Base-by-base conservation (phyloP, 2,888 invertebrate species). In the Tineola bisselliella region DNA sequence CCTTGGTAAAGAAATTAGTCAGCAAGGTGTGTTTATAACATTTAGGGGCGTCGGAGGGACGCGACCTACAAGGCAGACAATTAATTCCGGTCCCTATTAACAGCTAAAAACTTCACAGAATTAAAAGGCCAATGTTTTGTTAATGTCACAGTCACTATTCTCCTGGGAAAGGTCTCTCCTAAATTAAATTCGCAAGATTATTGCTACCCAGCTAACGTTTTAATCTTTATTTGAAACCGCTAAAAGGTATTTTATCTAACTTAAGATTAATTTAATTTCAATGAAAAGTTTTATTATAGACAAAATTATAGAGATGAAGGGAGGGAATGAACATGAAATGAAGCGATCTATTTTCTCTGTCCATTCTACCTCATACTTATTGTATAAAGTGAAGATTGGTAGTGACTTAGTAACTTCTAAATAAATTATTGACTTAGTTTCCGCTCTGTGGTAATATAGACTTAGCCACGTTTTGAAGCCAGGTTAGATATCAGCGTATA, bases 101-200 rank as follows among this genome's bases (percentile, higher is more conserved):
- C 17, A 58, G 58, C 58, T 31, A 58, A 31, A 25, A 58, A 58
- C 58, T 58, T 58, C 33, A 58, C 58, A 8, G 17, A 58, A 58
- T 58, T 65, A 68, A 69, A 69, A 67, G 69, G 71, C 66, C 70
- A 68, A 73, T 71, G 71, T 74, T 76, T 74, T 74, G 71, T 69
- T 73, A 73, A 72, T 70, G 73, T 71, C 67, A 64, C 66, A 63
- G 18, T 56, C 56, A 33, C 58, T 33, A 33, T 31, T 54, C 54
- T 25, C 54, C 54, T 1, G 54, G 54, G 54, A 12, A 18, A 25
- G 54, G 54, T 25, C 54, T 13, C 17, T 52, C 6, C 15, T 25
- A 54, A 48, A 54, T 54, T 18, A 19, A 19, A 54, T 18, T 54
- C 54, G 12, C 54, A 54, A 54, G 54, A 54, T 54, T 54, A 54